Base-by-base conservation (phyloP, 1,140 invertebrate genomes). In the Tribolium madens region DNA sequence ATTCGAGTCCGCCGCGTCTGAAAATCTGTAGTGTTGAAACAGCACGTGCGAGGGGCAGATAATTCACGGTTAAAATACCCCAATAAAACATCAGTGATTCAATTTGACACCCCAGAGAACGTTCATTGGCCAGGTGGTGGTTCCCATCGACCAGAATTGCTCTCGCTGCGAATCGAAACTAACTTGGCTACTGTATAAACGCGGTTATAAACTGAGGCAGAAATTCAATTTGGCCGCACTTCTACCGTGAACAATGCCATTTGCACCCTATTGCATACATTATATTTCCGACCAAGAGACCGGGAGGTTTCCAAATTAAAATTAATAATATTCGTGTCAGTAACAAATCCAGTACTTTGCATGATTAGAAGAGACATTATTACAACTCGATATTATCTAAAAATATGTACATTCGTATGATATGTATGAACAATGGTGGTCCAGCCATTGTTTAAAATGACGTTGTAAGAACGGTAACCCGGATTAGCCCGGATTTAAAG, bases 61-160 rank as follows among this genome's bases (percentile, higher is more conserved):
- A 78, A 75, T 78, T 78, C 78, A 76, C 73, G 72, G 78, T 79
- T 77, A 77, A 79, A 79, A 79, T 79, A 75, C 72, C 76, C 78
- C 76, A 77, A 76, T 77, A 79, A 77, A 77, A 75, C 76, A 77
- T 57, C 75, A 72, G 31, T 79, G 76, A 75, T 77, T 79, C 75
- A 76, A 79, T 77, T 77, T 77, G 78, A 79, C 75, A 79, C 78
- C 73, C 75, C 64, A 72, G 75, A 76, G 68, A 77, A 48, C 75
- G 48, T 77, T 79, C 78, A 77, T 79, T 79, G 78, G 75, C 72
- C 78, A 79, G 64, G 71, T 79, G 78, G 46, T 21, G 70, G 68
- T 79, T 79, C 76, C 72, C 78, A 77, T 36, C 47, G 48, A 50
- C 26, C 31, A 42, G 57, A 64, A 64, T 64, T 64, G 57, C 57